Evolutionary conservation across 2,888 invertebrate genomes (phyloP).

Genomic region (Ceraclea dissimilis): DNA sequence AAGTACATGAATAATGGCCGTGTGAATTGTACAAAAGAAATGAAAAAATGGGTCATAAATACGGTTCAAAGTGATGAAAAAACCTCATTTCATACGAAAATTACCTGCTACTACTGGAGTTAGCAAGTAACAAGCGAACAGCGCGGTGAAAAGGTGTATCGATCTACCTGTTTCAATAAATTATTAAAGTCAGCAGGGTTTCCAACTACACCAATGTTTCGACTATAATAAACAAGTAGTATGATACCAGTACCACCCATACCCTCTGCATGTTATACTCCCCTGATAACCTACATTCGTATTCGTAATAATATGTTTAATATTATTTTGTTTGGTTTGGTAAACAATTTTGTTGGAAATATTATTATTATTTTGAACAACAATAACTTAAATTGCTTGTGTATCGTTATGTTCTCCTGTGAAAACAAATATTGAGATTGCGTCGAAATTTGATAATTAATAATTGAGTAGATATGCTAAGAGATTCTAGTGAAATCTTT

Average conservation of each 20-base stretch:
- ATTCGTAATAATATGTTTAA: no score
- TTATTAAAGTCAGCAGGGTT: conserved; percentile 2
- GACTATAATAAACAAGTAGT: neutral
- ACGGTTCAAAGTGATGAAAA: neutral
- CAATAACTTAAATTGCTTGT: no score
- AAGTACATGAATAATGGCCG: no score
- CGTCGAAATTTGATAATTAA: no score
- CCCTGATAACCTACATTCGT: neutral
- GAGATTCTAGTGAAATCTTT: no score
- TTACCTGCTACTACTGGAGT: neutral
- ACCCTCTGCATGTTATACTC: neutral
- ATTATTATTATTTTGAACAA: no score
- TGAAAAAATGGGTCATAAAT: neutral
- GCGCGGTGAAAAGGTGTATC: neutral
- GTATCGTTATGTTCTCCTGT: no score
- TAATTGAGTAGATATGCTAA: no score
- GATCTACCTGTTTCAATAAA: conserved; percentile 1
- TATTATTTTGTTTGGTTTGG: no score
- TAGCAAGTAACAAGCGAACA: neutral
- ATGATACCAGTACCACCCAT: neutral
- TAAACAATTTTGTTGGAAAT: no score
- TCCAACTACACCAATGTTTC: neutral
- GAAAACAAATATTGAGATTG: no score
- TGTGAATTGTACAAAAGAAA: neutral
- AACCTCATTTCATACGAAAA: neutral